Percentiles rank a stretch among this genome's conserved stretches.
Conservation (phyloP, 2,888 invertebrate genomes). For the Chelonus formosanus region DNA sequence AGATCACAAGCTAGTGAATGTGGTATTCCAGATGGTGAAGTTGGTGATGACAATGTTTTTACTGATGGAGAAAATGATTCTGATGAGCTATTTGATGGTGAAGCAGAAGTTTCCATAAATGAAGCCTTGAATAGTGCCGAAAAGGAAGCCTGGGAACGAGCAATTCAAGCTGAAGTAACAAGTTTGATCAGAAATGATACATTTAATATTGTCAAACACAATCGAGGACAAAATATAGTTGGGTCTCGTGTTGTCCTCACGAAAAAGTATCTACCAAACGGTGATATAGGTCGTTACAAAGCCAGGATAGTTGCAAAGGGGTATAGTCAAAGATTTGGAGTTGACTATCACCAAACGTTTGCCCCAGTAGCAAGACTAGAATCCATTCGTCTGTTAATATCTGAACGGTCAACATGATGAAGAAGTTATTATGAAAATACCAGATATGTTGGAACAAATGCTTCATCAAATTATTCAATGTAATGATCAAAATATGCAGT, state of each 20-base stretch:
- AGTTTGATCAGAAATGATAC: background rate
- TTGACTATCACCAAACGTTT: background rate
- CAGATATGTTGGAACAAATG: no score
- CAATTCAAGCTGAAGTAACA: background rate
- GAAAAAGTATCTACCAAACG: background rate
- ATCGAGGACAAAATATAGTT: background rate
- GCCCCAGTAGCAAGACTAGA: background rate
- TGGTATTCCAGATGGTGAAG: background rate
- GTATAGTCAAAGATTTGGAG: background rate
- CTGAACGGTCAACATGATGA: no score
- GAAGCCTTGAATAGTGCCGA: background rate
- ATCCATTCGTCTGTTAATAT: no score
- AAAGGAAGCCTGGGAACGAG: background rate
- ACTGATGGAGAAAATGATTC: background rate
- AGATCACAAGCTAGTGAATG: background rate
- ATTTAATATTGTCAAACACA: background rate
- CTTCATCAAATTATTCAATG: no score
- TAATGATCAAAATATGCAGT: no score
- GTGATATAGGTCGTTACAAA: background rate
- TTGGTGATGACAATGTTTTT: background rate
- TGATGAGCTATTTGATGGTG: background rate
- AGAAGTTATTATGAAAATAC: no score
- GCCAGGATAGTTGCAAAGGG: background rate
- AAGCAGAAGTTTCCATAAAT: background rate
- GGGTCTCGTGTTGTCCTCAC: constrained; percentile 3